Base-by-base conservation (phyloP, 2,888 invertebrate species). In the Tenthredo amoena region DNA sequence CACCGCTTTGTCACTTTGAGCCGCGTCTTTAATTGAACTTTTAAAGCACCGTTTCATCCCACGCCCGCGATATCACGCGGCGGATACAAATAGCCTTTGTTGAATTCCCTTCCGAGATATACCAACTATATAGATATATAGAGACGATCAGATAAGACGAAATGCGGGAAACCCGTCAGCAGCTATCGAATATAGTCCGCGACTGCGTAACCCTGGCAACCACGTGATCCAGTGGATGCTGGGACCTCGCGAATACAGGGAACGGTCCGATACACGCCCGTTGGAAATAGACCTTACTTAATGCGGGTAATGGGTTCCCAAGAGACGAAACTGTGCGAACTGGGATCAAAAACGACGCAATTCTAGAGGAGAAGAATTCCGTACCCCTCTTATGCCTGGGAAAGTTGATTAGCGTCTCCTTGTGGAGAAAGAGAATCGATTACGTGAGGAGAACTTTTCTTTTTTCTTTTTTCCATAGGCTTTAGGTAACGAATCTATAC, bases 261-360 rank as follows among this genome's bases (percentile, higher is more conserved):
- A 81, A 58, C 81, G 62, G 79, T 37, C 79, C 79, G 79, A 79
- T 79, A 79, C 79, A 79, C 79, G 81, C 62, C 58, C 40, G 12
- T 81, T 62, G 37, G 81, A 77, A 81, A 81, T 62, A 81, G 81
- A 81, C 81, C 81, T 62, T 21, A 62, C 79, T 81, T 81, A 81
- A 81, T 81, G 79, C 58, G 79, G 79, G 79, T 58, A 81, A 58
- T 81, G 37, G 79, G 62, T 62, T 81, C 62, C 79, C 79, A 40
- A 58, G 62, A 37, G 62, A 81, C 62, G 79, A 40, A 58, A 50
- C 79, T 40, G 58, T 58, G 79, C 55, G 79, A 62, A 79, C 26
- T 79, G 37, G 58, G 79, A 79, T 79, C 79, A 79, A 79, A 79
- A 79, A 79, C 47, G 76, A 77, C 50, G 58, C 79, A 50, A 79